Base-by-base conservation (phyloP, 2,113 vertebrate species). In the Glaucomys volans region DNA sequence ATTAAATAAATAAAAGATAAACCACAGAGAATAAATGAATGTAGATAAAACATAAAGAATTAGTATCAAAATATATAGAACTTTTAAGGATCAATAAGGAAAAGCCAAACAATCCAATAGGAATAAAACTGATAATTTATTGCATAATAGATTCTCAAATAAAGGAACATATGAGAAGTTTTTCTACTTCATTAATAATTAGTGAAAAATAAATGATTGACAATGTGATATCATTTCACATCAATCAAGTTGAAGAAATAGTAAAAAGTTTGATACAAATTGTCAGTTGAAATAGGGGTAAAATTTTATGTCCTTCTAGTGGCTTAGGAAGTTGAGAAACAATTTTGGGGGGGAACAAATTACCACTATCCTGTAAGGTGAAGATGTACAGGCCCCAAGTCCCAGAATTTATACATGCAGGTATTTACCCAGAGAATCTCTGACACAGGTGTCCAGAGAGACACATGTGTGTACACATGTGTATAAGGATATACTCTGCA, bases 151-250 rank as follows among this genome's bases (percentile, higher is more conserved):
- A 77, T 30, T 24, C 37, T 28, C 40, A 80, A 90, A 37, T 77
- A 28, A 91, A 47, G 57, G 86, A 77, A 14, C 42, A 57, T 50
- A 72, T 28, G 22, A 57, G 42, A 76, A 82, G 47, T 79, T 72
- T 22, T 9, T 92, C 9, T 86, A 85, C n/a, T 89, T 88, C 26
- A 93, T 59, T 62, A 95, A 87, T 87, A 90, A 80, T 75, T 30
- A 84, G 3, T 87, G 67, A 95, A 89, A 26, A 32, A 2, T n/a
- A 87, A 95, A 81, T 64, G 9, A 42, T 50, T 84, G 79, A 47
- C 32, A 83, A 81, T 35, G 10, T 80, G 42, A 42, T 67, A n/a
- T 37, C 35, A 90, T 50, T 79, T 79, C 69, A 66, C 26, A 95
- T 50, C 35, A 12, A 83, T 74, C 26, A 89, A 8, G 80, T 69